These are phyloP conservation scores for Balanococcus diminutus DNA, from an alignment of 2,888 invertebrate species.

Conservation along the genomic window DNA sequence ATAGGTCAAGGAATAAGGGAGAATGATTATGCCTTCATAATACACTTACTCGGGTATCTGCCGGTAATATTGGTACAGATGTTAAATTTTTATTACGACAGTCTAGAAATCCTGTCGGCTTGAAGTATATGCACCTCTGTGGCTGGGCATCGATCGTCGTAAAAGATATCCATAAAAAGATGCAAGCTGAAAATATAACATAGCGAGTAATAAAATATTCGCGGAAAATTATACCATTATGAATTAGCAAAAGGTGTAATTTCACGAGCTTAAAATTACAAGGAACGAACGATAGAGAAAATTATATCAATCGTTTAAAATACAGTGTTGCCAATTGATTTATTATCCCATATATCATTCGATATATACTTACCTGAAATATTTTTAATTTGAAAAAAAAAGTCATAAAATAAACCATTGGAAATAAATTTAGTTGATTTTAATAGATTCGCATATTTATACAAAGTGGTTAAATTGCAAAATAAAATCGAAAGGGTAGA, in stretches of 20 bases:
- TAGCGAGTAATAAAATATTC: not conserved
- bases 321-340: not conserved
- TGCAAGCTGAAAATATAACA: not conserved
- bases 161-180: not conserved
- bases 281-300: too few species aligned
- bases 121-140: not conserved
- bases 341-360: not conserved
- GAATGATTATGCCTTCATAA: not conserved
- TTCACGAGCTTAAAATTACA: not conserved
- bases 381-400: not conserved
- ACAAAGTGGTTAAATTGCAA: not conserved
- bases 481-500: not conserved
- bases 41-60: constrained; percentile 13
- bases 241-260: not conserved
- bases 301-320: not conserved
- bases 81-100: constrained; percentile 39
- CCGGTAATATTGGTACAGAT: constrained; percentile 33
- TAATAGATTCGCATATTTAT: not conserved
- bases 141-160: not conserved
- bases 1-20: constrained; percentile 16
- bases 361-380: too few species aligned
- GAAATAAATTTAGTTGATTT: too few species aligned
- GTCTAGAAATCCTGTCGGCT: constrained; percentile 20
- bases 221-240: not conserved
- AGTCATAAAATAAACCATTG: not conserved